Base-by-base conservation (phyloP, 2,888 invertebrate genomes). In the Drosophila mimetica region DNA sequence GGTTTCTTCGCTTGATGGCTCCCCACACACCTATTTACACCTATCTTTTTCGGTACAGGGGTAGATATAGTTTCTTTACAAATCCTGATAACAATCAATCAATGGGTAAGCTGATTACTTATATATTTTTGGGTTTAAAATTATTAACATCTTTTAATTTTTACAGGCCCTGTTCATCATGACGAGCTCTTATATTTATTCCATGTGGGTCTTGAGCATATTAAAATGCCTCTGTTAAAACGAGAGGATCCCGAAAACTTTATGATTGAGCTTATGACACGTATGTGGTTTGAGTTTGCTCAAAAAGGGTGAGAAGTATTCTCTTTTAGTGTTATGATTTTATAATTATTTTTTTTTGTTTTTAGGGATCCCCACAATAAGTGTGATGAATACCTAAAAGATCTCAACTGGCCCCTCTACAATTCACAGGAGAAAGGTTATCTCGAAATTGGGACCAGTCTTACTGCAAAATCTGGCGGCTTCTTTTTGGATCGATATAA, bases 21-120 rank as follows among this genome's bases (percentile, higher is more conserved):
- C 90, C 93, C 4, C 91, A 93, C 59, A 94, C 93, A 0, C 90
- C 91, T 0, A 93, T 95, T 7, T 95, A 93, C 88, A 94, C 94
- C 76, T 94, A 94, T 83, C 89, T 93, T 57, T 94, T 95, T 75
- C 92, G 93, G 1, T 94, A 93, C 81, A 92, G 93, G 70, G 95
- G 95, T 14, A 92, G 93, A 67, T 93, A 92, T 77, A 94, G 94
- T 79, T 92, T 92, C 79, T 92, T 82, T 50, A 92, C 92, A 64
- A 92, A 93, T 6, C 92, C 91, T 1, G 67, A 72, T 1, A 87
- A 55, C 8, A 80, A 88, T 51, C 91, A 92, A 74, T 92, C 93
- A 1, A 90, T 91, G 54, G 93, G 94, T 93, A 81, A 44, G 14
- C 13, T 1, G 14, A 2, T 3, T 5, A 9, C 0, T 11, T 1